Base-by-base conservation (phyloP, 2,888 invertebrate genomes). In the Caenorhabditis afra region DNA sequence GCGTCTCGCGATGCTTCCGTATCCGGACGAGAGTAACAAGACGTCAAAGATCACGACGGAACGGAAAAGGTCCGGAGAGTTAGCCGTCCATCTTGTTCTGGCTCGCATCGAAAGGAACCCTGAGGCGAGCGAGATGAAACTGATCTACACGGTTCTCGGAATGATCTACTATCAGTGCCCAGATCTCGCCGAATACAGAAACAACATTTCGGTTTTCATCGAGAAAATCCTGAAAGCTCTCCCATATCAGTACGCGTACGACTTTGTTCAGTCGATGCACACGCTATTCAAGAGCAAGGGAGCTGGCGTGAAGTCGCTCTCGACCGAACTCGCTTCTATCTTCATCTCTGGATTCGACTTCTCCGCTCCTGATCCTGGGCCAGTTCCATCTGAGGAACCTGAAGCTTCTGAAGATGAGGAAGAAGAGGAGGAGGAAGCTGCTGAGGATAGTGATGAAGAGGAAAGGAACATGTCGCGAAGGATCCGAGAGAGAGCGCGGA, bases 241-340 rank as follows among this genome's bases (percentile, higher is more conserved):
- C 2, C 71, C 71, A 0, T 79, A 79, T 65, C 12, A 57, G 16
- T 79, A 68, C 37, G 58, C 47, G 3, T 79, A 74, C 41, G 79
- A 79, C 20, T 79, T 79, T 20, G 67, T 74, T 12, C 79, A 79
- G 49, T 49, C 58, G 22, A 68, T 79, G 67, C n/a, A 59, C 37
- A 14, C 49, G 7, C 22, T 74, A 22, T 67, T 61, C 29, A 67
- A 68, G 22, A 20, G 29, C 4, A 18, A 37, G 10, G 11, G 16
- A 11, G 11, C 57, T 4, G 68, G 62, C 37, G 49, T 65, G 1
- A 61, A 53, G 29, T 49, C 53, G 10, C 20, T 79, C 8, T 68
- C 74, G 10, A 68, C 39, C n/a, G 79, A 79, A 44, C 47, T 79
- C 18, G 44, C 74, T 1, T 57, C 12, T 14, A 29, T 59, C 22